Base-by-base conservation (phyloP, 1,140 invertebrate genomes). In the Thalassaphorura encarpata region DNA sequence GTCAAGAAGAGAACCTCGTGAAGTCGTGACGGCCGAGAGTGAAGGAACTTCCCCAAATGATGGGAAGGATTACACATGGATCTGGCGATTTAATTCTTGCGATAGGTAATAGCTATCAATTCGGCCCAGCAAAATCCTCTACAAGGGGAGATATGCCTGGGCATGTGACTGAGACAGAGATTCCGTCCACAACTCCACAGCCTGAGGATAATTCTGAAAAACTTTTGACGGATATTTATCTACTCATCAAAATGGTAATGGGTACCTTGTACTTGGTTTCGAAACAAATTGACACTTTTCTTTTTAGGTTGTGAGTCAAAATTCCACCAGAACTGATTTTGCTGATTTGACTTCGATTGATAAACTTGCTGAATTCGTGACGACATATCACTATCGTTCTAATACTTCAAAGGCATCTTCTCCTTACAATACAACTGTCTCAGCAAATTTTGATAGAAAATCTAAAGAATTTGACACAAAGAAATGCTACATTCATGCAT, bases 121-220 rank as follows among this genome's bases (percentile, higher is more conserved):
- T 24, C 4, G 26, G 15, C 26, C 24, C 23, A 13, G 28, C n/a
- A 0, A 61, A 64, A 40, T 55, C 53, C 18, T 60, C 54, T 1
- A 65, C 63, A 0, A 31, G 63, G 27, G 63, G 63, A 3, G 63
- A 65, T 48, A 65, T 65, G 42, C 54, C 63, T 23, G 52, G 52
- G 8, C 56, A 64, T 1, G 23, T 36, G 15, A 36, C 18, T n/a
- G 57, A 52, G 49, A 48, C 53, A 11, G 15, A 16, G 2, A 33
- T 16, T 6, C 42, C 52, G 1, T 47, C 54, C 4, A 56, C 62
- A 23, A 60, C 58, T n/a, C 66, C 67, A 8, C 39, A 64, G 19
- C 21, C 33, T 5, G 50, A 57, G 1, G 63, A 60, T 19, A 49
- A 29, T 15, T 16, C 58, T 2, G 60, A 65, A 15, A 60, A 54